These are phyloP conservation scores for Cromileptes altivelis DNA, from an alignment of 2,113 vertebrate species.

Conservation along the genomic window DNA sequence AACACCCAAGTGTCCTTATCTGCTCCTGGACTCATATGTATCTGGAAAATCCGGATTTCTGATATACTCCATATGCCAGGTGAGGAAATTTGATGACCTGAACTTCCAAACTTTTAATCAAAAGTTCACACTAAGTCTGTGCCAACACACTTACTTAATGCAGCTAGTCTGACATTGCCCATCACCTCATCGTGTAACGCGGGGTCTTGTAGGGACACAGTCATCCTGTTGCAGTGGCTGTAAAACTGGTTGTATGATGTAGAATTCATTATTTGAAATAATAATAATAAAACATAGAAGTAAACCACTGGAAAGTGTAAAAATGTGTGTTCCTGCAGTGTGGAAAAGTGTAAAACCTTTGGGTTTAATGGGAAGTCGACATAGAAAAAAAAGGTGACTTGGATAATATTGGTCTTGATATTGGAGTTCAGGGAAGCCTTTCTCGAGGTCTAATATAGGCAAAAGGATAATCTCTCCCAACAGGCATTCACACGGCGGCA, in stretches of 20 bases:
- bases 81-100: conserved; percentile 30
- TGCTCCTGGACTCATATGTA: conserved; percentile 28
- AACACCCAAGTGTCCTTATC: conserved; percentile 63
- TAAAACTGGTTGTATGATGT: conserved; percentile 29
- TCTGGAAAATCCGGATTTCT: conserved; percentile 56
- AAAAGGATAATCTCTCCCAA: conserved; percentile 40
- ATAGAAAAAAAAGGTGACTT: conserved; percentile 2
- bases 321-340: conserved; percentile 1
- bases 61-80: conserved; percentile 24
- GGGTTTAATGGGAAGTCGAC: conserved; percentile 25
- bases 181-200: background rate
- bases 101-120: conserved; percentile 54
- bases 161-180: conserved; percentile 37
- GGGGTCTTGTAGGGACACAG: background rate
- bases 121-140: conserved; percentile 37
- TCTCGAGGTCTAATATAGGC: conserved; percentile 14
- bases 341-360: conserved; percentile 15
- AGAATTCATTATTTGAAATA: conserved; percentile 40
- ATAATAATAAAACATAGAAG: conserved; percentile 34
- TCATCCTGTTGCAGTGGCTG: conserved; percentile 8
- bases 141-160: conserved; percentile 25
- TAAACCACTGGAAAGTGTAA: conserved; percentile 38
- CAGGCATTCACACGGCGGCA: conserved; percentile 11
- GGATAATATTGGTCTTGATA: conserved; percentile 24
- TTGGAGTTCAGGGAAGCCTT: conserved; percentile 21